phyloP scores from a whole-genome alignment of 2,113 vertebrate species.

The Takifugu bimaculatus region DNA sequence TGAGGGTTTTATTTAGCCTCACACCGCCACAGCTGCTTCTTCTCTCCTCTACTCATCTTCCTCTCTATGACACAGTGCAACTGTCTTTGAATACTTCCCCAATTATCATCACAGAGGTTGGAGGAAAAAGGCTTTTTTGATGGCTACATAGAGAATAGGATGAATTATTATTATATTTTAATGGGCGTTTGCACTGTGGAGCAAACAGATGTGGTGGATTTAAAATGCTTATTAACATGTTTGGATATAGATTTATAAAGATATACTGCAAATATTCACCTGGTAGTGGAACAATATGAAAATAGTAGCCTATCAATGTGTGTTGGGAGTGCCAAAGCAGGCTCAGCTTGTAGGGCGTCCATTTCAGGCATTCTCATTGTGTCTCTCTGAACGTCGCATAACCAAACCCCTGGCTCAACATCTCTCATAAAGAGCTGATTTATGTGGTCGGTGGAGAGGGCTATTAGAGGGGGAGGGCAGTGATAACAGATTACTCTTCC shows the following conservation, averaged over 20 bases:
- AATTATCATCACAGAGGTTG: conserved; percentile 73
- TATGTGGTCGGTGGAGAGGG: conserved; percentile 46
- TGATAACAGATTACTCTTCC: conserved; percentile 69
- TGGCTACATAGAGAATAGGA: too few relatives aligned
- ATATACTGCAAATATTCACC: too few relatives aligned
- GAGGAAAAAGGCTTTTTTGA: conserved; percentile 58
- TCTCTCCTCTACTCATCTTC: conserved; percentile 32
- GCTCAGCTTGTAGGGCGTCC: conserved; percentile 32
- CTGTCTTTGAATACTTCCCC: conserved; percentile 38
- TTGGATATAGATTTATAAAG: too few relatives aligned
- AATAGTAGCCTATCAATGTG: too few relatives aligned
- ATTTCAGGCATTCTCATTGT: conserved; percentile 44
- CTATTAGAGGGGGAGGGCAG: conserved; percentile 19
- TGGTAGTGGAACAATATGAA: too few relatives aligned
- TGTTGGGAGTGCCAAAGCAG: conserved; percentile 13
- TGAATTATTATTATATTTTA: background rate
- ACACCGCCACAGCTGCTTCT: conserved; percentile 21
- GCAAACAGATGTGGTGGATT: conserved; percentile 4
- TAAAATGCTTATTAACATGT: background rate
- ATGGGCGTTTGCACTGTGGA: background rate
- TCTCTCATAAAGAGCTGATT: conserved; percentile 53
- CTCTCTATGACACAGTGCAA: background rate
- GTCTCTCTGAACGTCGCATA: conserved; percentile 52
- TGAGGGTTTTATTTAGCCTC: background rate
- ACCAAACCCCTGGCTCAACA: conserved; percentile 57